Evolutionary conservation across 2,888 invertebrate species (phyloP), one percentile per base, ranked within the genome.

Genomic region (Hypsopygia costalis): DNA sequence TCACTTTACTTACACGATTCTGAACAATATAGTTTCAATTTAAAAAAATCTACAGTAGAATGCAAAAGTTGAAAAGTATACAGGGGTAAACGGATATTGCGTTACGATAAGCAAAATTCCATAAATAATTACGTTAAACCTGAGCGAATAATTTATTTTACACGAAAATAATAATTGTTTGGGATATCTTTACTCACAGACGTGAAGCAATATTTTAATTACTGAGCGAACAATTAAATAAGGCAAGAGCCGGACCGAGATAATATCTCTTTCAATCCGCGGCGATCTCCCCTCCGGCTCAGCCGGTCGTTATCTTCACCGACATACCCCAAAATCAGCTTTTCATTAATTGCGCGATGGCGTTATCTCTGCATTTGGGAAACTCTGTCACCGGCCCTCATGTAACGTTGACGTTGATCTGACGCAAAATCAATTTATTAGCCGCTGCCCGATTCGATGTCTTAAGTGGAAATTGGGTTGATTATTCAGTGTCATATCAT

Each of bases 361-460:
- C 63, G 69, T 77, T 75, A 80, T 81, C 70, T 68, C 3, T 46
- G 55, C 45, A 51, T 49, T 58, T 56, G 61, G 50, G 56, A 63
- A 62, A 62, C 65, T 66, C 60, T 58, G 69, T 60, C 67, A 67
- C 66, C 63, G 71, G 66, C 70, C 73, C 62, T 73, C 66, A 70
- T 69, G 69, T 65, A 59, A 53, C 72, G 71, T 58, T 75, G 81
- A 80, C 79, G 74, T 65, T 73, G 69, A 81, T 81, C 79, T 65
- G 75, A 77, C 75, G 67, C 64, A 63, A 69, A 76, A 82, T 82
- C 81, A 82, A 81, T 81, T 80, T 80, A 80, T 74, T 79, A 75
- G 74, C 61, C 59, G 52, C 55, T 58, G 51, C 55, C 58, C 59
- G 53, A 59, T 58, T 58, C 57, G 54, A 55, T 64, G 60, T 51